Evolutionary conservation across 2,888 invertebrate genomes (phyloP).

Genomic region (Troides helena): DNA sequence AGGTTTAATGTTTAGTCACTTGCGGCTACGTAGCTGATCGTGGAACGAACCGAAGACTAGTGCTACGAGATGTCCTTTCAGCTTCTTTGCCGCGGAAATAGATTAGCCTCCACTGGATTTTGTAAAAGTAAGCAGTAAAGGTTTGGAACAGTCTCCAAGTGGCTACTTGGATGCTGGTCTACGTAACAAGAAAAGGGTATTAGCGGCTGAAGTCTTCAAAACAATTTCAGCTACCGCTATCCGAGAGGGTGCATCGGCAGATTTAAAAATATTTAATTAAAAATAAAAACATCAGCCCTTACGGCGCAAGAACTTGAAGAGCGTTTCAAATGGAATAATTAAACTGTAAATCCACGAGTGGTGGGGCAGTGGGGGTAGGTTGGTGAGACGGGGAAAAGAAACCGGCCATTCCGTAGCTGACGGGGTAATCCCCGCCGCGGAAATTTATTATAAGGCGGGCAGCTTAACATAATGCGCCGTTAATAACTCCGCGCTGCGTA

Average conservation of each 20-base stretch:
- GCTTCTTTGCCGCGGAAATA: no score
- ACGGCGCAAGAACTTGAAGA: constrained; percentile 12
- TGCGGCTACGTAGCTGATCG: no score
- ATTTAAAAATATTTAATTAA: constrained; percentile 11
- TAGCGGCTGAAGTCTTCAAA: neutral
- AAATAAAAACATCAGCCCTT: constrained; percentile 9
- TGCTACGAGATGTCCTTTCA: no score
- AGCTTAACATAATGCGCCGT: constrained; percentile 57
- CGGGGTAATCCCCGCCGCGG: constrained; percentile 54
- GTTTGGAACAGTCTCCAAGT: no score
- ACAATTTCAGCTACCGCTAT: neutral
- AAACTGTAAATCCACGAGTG: constrained; percentile 59
- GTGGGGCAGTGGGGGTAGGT: constrained; percentile 51
- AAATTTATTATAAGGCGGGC: constrained; percentile 59
- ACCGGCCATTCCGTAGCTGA: constrained; percentile 55
- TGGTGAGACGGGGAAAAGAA: constrained; percentile 58
- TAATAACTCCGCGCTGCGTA: constrained; percentile 40
- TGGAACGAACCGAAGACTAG: no score
- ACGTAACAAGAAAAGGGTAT: neutral
- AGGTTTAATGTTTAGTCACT: no score
- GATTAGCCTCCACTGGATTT: no score
- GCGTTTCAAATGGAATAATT: constrained; percentile 31
- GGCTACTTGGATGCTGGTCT: no score
- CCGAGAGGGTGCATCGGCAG: neutral
- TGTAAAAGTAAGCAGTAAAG: no score